Evolutionary conservation across 2,888 invertebrate genomes (phyloP).

Genomic region (Belgica antarctica): DNA sequence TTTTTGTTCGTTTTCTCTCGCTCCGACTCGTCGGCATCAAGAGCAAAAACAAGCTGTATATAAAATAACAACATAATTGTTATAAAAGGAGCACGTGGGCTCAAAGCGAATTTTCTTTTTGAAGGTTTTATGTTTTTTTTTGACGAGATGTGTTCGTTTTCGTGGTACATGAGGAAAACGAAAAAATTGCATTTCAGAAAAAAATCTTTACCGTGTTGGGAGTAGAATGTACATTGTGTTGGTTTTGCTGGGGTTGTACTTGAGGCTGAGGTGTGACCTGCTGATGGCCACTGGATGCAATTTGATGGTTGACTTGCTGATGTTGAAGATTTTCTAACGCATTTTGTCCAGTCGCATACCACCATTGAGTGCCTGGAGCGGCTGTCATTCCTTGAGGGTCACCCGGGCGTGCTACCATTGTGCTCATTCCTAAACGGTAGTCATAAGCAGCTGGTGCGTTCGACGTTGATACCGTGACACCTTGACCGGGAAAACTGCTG

Average conservation of each 20-base stretch:
- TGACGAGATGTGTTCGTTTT: not conserved
- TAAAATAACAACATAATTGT: constrained; percentile 43
- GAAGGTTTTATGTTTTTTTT: not conserved
- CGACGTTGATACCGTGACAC: constrained; percentile 63
- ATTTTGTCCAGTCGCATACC: constrained; percentile 67
- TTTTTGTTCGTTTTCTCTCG: constrained; percentile 2
- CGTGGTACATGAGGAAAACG: not conserved
- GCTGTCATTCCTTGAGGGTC: constrained; percentile 45
- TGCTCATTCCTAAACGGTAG: constrained; percentile 66
- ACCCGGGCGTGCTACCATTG: constrained; percentile 54
- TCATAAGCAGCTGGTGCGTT: constrained; percentile 68
- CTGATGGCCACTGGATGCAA: constrained; percentile 58
- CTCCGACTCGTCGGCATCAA: constrained; percentile 7
- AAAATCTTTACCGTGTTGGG: constrained; percentile 48
- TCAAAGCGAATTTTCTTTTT: constrained; percentile 42
- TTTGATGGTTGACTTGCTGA: constrained; percentile 57
- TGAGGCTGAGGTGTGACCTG: constrained; percentile 55
- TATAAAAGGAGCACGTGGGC: constrained; percentile 43
- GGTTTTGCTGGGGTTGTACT: constrained; percentile 54
- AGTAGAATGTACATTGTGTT: constrained; percentile 36
- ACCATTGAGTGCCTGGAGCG: constrained; percentile 66
- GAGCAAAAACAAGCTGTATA: constrained; percentile 31
- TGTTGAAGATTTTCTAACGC: constrained; percentile 62
- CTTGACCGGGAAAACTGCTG: constrained; percentile 72
- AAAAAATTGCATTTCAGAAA: constrained; percentile 32